Conservation (phyloP, 2,113 vertebrate genomes). For the Oreochromis niloticus region DNA sequence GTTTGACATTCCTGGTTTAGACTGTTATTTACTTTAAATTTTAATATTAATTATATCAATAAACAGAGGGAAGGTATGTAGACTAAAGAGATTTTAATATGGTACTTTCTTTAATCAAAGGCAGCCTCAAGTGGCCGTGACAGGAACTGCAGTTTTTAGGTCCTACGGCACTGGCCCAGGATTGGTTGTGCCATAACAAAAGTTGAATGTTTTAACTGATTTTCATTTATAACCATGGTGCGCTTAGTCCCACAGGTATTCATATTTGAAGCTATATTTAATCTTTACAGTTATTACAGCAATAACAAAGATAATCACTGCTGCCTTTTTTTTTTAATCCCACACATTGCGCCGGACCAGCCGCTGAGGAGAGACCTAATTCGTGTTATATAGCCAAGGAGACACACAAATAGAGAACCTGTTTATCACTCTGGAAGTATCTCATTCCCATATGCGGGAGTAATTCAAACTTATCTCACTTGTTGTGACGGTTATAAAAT, state of each 20-base stretch:
- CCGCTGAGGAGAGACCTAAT: not conserved
- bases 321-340: not conserved
- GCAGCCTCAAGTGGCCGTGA: not conserved
- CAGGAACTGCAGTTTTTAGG: not conserved
- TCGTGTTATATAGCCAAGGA: not conserved
- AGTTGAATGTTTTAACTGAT: not conserved
- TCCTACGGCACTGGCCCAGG: not conserved
- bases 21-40: not conserved
- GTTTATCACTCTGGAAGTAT: conserved; percentile 3
- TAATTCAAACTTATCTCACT: conserved; percentile 18
- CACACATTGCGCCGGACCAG: not conserved
- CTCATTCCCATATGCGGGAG: not conserved
- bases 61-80: not conserved
- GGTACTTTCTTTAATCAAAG: not conserved
- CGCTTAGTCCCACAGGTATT: not conserved
- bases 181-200: not conserved
- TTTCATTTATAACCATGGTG: not conserved
- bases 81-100: not conserved
- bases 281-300: not conserved
- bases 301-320: not conserved
- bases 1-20: not conserved
- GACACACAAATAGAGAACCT: not conserved
- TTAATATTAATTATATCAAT: not conserved
- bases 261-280: not conserved
- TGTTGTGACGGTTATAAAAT: not conserved